A percentile compares a stretch with the other conserved stretches of the same genome.
phyloP scores from a whole-genome alignment of 92 coral and sea anemone genomes.

The Siderastrea siderea region DNA sequence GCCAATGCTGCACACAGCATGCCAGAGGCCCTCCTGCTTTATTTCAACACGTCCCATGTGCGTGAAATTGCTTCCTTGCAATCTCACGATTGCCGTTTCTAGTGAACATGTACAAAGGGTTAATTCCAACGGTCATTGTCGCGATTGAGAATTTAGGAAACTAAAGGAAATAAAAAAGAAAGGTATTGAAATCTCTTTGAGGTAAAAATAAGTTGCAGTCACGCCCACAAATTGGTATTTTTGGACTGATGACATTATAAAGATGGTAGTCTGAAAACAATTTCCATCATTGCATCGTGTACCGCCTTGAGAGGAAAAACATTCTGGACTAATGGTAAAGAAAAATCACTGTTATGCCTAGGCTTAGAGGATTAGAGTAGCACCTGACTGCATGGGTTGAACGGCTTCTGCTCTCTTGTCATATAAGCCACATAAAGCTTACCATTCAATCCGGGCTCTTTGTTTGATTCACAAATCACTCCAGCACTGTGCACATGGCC shows the following conservation, averaged over 20 bases:
- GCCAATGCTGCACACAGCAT: slow-evolving; percentile 35
- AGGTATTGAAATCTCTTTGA: background rate
- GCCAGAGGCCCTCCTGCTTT: slow-evolving; percentile 36
- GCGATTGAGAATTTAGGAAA: too few relatives aligned
- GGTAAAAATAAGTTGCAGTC: background rate
- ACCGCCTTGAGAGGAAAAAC: too few relatives aligned
- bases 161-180: background rate
- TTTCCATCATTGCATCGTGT: too few relatives aligned
- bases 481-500: slow-evolving; percentile 23
- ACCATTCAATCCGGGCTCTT: slow-evolving; percentile 40
- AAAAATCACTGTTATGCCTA: too few relatives aligned
- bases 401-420: too few relatives aligned
- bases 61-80: slow-evolving; percentile 1
- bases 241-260: too few relatives aligned
- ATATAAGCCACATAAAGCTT: background rate
- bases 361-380: too few relatives aligned
- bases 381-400: too few relatives aligned
- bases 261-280: too few relatives aligned
- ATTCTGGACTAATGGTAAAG: too few relatives aligned
- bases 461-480: slow-evolving; percentile 36
- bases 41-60: slow-evolving; percentile 54
- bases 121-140: background rate
- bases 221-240: too few relatives aligned
- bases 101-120: background rate
- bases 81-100: slow-evolving; percentile 21